Evolutionary conservation across 2,113 vertebrate species (phyloP), one percentile per base, ranked within the genome.

Genomic region (Reinhardtius hippoglossoides): DNA sequence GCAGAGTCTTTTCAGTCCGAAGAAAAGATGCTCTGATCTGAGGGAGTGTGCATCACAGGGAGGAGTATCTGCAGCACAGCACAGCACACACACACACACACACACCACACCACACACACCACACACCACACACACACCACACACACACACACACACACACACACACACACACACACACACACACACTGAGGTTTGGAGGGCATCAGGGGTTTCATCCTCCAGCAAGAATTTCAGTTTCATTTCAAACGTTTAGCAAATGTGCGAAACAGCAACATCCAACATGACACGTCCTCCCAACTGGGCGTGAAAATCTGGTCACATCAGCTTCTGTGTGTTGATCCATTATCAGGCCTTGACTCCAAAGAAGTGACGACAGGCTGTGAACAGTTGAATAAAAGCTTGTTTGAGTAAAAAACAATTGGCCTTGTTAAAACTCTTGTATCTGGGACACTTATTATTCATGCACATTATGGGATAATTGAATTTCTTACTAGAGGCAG

Each of bases 401-500:
- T 35, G 7, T 73, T 40, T 56, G 44, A 63, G 31, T 4, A 46
- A 42, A 75, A 62, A 73, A 7, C 60, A 76, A 42, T 48, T 26
- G 56, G 46, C 60, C 58, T 63, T 66, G 20, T 35, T 61, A 31
- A n/a, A 4, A 56, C 44, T 58, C 56, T 63, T 69, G 21, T 59
- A 54, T 72, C 54, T 71, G 59, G 62, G 76, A 65, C 27, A n/a
- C 44, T 70, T 31, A 67, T 23, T 63, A 23, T 55, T 71, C 71
- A 81, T 87, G 67, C 79, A 78, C 71, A 73, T 78, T 76, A 61
- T 74, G 44, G 67, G 57, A 77, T 82, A 23, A 77, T 87, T 63
- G 46, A 27, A 78, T 82, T 84, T 50, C 10, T 79, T 66, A 74
- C 76, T 56, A 60, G 5, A 56, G 56, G 37, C 40, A 63, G 48